Evolutionary conservation across 2,888 invertebrate species (phyloP), one percentile per base, ranked within the genome.

Genomic region (Dorcus parallelipipedus): DNA sequence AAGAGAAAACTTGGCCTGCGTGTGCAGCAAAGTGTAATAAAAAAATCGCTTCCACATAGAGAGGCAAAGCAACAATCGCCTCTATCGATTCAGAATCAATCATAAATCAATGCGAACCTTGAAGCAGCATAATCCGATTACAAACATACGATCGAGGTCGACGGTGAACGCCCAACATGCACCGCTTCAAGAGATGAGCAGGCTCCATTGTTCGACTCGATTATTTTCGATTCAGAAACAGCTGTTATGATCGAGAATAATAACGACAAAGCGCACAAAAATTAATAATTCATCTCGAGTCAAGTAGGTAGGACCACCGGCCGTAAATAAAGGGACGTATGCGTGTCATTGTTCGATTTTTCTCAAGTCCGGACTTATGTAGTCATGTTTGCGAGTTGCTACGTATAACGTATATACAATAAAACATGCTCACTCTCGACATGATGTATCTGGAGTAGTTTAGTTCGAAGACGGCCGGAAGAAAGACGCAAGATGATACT

Each of bases 61-160:
- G 14, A 47, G 41, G 40, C 42, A 33, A 41, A 55, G 56, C 38
- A 51, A 56, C 52, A 56, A 56, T 52, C 56, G 52, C 57, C 60
- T 62, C 62, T 58, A 43, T 56, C 63, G 60, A 64, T 64, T 62
- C 60, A 62, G 61, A 64, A 62, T 64, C 61, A 56, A 56, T 60
- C 59, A 62, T 65, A 65, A 65, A 65, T 65, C 65, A 66, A 62
- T 59, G 64, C 61, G 56, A 66, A 67, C 67, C 67, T 67, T 67
- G 67, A 66, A 67, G 66, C 64, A 64, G 63, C 66, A 65, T 66
- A 66, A 67, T 66, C 67, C 62, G 66, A 67, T 67, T 67, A 66
- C 64, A 63, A 60, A 63, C 58, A 51, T 57, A 61, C 61, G 64
- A 67, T 65, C 66, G 66, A 67, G 65, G 66, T 67, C 54, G 54